These are phyloP conservation scores for Scolopax rusticola DNA, from an alignment of 2,797 vertebrate genomes.

Conservation along the genomic window DNA sequence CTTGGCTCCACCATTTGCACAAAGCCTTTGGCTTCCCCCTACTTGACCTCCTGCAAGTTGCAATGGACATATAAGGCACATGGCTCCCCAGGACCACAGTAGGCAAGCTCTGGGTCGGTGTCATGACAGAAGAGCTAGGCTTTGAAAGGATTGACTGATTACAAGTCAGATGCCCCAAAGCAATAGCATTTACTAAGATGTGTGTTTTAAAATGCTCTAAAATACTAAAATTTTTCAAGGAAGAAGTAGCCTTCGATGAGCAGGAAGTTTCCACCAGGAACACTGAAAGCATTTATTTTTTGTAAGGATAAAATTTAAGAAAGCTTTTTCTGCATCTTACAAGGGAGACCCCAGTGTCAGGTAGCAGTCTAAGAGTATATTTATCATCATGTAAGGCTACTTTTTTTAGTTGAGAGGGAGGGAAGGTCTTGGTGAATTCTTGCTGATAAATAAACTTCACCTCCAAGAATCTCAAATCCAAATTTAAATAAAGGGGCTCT, in stretches of 20 bases:
- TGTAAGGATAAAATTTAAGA: neutral
- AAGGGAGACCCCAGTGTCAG: neutral
- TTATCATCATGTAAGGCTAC: neutral
- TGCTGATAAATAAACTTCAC: neutral
- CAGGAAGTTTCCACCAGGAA: neutral
- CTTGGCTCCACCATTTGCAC: slow-evolving; percentile 62
- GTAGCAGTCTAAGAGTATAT: neutral
- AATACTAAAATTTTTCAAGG: neutral
- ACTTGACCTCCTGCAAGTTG: slow-evolving; percentile 46
- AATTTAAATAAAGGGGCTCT: neutral
- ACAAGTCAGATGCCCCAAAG: slow-evolving; percentile 53
- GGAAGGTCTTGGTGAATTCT: neutral
- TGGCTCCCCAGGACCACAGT: slow-evolving; percentile 22
- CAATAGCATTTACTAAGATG: slow-evolving; percentile 10
- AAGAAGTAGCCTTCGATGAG: neutral
- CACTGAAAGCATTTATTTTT: neutral
- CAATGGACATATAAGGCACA: slow-evolving; percentile 63
- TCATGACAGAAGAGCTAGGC: neutral
- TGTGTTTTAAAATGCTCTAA: slow-evolving; percentile 16
- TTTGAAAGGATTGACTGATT: slow-evolving; percentile 16
- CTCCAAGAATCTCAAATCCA: neutral
- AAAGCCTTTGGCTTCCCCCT: slow-evolving; percentile 64
- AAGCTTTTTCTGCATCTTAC: neutral
- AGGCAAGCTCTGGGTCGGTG: slow-evolving; percentile 4
- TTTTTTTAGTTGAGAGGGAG: neutral